These are phyloP conservation scores for Notechis scutatus DNA, from an alignment of 2,113 vertebrate species.

Conservation along the genomic window DNA sequence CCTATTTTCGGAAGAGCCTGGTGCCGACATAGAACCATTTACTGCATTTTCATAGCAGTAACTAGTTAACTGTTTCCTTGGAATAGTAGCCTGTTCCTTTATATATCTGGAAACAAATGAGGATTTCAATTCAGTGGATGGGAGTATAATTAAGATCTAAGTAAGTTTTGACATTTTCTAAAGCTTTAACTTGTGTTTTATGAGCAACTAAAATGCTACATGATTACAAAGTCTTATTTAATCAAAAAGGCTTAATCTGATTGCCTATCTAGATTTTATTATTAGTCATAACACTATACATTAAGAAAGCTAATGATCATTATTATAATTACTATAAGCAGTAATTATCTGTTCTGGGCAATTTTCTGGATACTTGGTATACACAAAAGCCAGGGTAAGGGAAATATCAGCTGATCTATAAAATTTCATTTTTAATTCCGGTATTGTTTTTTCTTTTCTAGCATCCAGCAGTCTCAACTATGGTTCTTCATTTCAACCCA, in stretches of 20 bases:
- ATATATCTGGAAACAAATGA: slow-evolving; percentile 20
- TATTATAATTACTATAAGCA: slow-evolving; percentile 10
- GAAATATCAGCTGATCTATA: not conserved
- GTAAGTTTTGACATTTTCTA: slow-evolving; percentile 64
- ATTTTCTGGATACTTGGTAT: not conserved
- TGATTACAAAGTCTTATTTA: not conserved
- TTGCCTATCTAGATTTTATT: not conserved
- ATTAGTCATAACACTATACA: slow-evolving; percentile 22
- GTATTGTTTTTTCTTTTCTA: slow-evolving; percentile 58
- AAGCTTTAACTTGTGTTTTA: slow-evolving; percentile 38
- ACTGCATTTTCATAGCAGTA: slow-evolving; percentile 25
- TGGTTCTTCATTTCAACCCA: slow-evolving; percentile 89
- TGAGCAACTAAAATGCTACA: slow-evolving; percentile 23
- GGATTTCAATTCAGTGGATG: slow-evolving; percentile 42
- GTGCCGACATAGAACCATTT: slow-evolving; percentile 1
- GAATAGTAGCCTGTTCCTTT: slow-evolving; percentile 17
- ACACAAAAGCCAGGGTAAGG: not conserved
- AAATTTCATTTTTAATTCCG: not conserved
- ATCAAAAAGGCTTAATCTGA: not conserved
- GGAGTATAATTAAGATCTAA: slow-evolving; percentile 50
- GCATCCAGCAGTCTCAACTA: slow-evolving; percentile 84
- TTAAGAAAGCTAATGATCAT: not conserved
- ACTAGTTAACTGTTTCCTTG: slow-evolving; percentile 18
- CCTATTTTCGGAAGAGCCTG: slow-evolving; percentile 35
- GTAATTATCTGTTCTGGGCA: slow-evolving; percentile 4